Conservation (phyloP, 2,113 vertebrate genomes). For the Rhinopomastus cyanomelas region DNA sequence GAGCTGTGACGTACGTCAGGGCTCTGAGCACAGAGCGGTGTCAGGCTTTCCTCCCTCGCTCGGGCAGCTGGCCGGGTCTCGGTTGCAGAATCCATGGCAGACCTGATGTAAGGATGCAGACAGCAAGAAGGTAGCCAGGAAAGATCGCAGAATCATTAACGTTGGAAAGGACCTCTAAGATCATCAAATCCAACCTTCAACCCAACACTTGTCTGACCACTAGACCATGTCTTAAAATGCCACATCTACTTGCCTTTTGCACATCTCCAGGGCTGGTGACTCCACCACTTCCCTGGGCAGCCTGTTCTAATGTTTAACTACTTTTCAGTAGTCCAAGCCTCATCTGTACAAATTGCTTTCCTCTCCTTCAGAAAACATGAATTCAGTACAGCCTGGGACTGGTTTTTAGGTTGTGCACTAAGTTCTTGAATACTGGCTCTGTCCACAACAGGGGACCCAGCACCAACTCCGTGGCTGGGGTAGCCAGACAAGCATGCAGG, state of each 20-base stretch:
- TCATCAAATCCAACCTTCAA: too few relatives aligned
- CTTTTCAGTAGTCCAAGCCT: neutral
- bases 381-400: neutral
- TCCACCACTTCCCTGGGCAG: too few relatives aligned
- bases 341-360: neutral
- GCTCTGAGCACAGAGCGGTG: neutral
- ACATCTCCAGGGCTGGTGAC: too few relatives aligned
- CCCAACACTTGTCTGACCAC: too few relatives aligned
- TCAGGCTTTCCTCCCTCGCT: neutral
- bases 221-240: too few relatives aligned
- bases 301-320: too few relatives aligned
- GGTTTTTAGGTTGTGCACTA: neutral
- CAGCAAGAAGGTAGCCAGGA: neutral
- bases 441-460: neutral
- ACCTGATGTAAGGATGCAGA: neutral
- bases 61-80: neutral
- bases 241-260: too few relatives aligned
- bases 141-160: neutral
- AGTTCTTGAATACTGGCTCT: neutral
- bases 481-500: accelerated
- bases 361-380: neutral
- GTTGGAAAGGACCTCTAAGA: neutral
- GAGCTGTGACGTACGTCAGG: neutral
- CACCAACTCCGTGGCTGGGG: accelerated
- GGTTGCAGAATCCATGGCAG: neutral